Base-by-base conservation (phyloP, 1,140 invertebrate genomes). In the Drosophila murphyi region DNA sequence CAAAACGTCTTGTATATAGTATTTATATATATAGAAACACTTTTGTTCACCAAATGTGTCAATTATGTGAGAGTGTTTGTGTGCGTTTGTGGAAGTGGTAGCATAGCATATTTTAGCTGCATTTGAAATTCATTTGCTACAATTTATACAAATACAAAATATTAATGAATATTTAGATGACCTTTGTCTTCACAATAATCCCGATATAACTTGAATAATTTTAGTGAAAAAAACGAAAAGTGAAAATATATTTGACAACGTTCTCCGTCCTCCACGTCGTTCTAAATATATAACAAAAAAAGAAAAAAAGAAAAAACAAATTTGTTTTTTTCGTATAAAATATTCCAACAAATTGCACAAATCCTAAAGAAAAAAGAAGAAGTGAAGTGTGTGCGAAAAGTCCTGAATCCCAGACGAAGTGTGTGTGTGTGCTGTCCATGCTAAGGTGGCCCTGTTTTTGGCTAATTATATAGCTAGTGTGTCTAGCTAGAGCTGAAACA, bases 391-490 rank as follows among this genome's bases (percentile, higher is more conserved):
- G 32, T 50, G 54, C 7, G 10, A 64, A 72, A 79, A 79, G 85
- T 89, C 85, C 83, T 88, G 68, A 56, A 54, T 67, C 35, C n/a
- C 50, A 68, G 35, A 60, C 34, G 12, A 39, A 48, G 45, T 7
- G 54, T 52, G 51, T 37, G 70, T 65, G 57, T 64, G 68, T 43
- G 32, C 39, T 57, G 47, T 68, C 59, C 77, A 88, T 88, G 74
- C 75, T 80, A 73, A 69, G 63, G 74, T 85, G 78, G 74, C 86
- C 86, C 86, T 69, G 74, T 81, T 86, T 72, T 61, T 64, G 74
- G 71, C 85, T 89, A 89, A 89, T 89, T 89, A 89, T 89, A 89
- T 76, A 78, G 80, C 65, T 82, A 83, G 64, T 76, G 71, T 48
- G 41, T 34, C 64, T 89, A 78, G 78, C 67, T 82, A 80, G 69